phyloP scores from a whole-genome alignment of 2,113 vertebrate species.

The Ictidomys tridecemlineatus region DNA sequence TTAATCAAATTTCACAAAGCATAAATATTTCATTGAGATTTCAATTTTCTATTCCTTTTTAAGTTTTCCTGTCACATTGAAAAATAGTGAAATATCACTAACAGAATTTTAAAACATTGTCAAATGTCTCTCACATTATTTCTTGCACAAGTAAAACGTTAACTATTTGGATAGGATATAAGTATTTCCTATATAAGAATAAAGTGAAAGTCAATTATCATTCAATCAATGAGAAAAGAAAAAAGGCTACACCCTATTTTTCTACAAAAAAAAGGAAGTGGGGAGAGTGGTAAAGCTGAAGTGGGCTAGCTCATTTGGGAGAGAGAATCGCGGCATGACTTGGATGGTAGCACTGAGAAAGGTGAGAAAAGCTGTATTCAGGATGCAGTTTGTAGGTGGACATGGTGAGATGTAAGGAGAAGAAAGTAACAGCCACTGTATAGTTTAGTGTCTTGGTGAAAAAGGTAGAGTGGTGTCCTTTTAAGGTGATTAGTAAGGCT shows the following conservation, averaged over 20 bases:
- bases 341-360: neutral
- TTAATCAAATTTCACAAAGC: neutral
- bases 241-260: neutral
- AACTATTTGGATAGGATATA: neutral
- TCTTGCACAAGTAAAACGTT: neutral
- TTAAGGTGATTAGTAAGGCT: neutral
- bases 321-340: fast-evolving
- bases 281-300: neutral
- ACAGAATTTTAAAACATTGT: neutral
- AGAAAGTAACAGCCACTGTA: neutral
- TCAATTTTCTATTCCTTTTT: neutral
- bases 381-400: neutral
- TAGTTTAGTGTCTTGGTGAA: too few relatives aligned
- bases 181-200: neutral
- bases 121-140: neutral
- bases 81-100: neutral
- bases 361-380: neutral
- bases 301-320: neutral
- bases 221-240: neutral
- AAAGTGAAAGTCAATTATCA: neutral
- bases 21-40: neutral
- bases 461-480: neutral
- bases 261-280: neutral
- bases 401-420: neutral
- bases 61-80: neutral